Base-by-base conservation (phyloP, 2,113 vertebrate genomes). In the Corythornis madagascariensis region DNA sequence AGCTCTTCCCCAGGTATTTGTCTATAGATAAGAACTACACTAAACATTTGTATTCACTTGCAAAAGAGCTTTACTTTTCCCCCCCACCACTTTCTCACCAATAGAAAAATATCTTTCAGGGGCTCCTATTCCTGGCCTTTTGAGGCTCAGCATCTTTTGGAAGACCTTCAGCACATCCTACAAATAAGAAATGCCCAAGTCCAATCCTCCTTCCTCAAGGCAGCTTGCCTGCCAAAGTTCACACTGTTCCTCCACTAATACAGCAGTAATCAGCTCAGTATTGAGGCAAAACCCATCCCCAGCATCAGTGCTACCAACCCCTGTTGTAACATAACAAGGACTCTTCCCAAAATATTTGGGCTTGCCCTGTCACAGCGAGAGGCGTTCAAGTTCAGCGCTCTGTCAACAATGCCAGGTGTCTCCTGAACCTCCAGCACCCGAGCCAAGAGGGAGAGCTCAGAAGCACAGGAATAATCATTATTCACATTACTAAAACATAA, bases 401-500 rank as follows among this genome's bases (percentile, higher is more conserved):
- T 93, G 90, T 83, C 96, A 96, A 96, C 94, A 95, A 88, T 69
- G 94, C 92, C 87, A 91, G 93, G 78, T 90, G 85, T 91, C 88
- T 92, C 57, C 83, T 86, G 88, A 93, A 91, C 90, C 89, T 93
- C 89, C 52, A 1, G 83, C 70, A 1, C 86, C 86, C 12, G 52
- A 86, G 91, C 83, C 96, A 96, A 90, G 94, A 95, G 71, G 87
- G 90, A 86, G 85, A 94, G 90, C 88, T 91, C 88, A 70, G 88
- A 83, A 93, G 90, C 90, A 72, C 90, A 93, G 88, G 93, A 95
- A 89, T 89, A 85, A 92, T 61, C 70, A 91, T 66, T 83, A 89
- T 88, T 95, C 92, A 40, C 92, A 89, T 96, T 93, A 92, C 94
- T 94, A 84, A 95, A 94, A 92, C 67, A n/a, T 86, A 93, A 93